phyloP scores from a whole-genome alignment of 2,113 vertebrate species.

The Mobula birostris region DNA sequence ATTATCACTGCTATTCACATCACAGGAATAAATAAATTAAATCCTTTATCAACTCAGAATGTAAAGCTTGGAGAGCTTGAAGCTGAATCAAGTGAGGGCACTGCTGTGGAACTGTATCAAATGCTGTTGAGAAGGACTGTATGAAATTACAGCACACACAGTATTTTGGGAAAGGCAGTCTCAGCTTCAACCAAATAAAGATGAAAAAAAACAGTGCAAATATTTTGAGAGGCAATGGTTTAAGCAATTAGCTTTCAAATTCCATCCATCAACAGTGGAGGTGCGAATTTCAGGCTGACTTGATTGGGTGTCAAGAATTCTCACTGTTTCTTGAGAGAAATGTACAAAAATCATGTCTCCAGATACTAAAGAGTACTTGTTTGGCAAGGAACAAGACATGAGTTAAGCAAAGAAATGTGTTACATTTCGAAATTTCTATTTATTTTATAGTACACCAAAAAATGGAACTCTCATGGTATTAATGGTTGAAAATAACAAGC shows the following conservation, averaged over 20 bases:
- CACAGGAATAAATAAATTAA: too few species aligned
- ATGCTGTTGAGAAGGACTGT: background rate
- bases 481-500: background rate
- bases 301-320: background rate
- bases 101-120: background rate
- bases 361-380: background rate
- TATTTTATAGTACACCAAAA: background rate
- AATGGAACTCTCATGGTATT: background rate
- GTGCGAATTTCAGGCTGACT: background rate
- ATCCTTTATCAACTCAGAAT: background rate
- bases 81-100: background rate
- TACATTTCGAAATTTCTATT: background rate
- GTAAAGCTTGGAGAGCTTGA: background rate
- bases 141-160: background rate
- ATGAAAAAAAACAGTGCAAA: background rate
- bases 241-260: background rate
- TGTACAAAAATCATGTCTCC: background rate
- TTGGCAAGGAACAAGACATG: background rate
- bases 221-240: background rate
- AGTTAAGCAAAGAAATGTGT: background rate
- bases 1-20: too few species aligned
- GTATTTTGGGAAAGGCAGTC: background rate
- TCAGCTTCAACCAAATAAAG: background rate
- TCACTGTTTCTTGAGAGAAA: background rate
- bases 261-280: background rate